These are phyloP conservation scores for Sporophila hypoxantha DNA, from an alignment of 2,113 vertebrate species.

Conservation along the genomic window DNA sequence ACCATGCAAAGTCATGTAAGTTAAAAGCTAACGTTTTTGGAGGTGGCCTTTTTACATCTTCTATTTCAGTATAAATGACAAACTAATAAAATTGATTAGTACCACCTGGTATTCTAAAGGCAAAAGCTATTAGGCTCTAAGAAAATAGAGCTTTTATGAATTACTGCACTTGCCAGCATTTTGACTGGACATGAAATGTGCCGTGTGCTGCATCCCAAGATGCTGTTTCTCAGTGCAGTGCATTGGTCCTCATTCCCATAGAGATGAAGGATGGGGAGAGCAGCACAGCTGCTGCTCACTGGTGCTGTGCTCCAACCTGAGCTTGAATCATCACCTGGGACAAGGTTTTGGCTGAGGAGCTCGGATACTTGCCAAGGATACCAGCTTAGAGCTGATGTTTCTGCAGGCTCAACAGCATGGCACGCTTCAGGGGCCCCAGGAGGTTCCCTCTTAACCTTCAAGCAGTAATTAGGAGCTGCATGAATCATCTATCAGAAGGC, in stretches of 20 bases:
- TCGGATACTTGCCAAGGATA: not conserved
- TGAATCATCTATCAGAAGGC: not conserved
- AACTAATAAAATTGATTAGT: not conserved
- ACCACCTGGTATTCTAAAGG: not conserved
- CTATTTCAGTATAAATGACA: not conserved
- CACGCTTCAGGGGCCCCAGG: not conserved
- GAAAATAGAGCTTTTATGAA: not conserved
- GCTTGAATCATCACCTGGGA: not conserved
- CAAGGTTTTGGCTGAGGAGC: not conserved
- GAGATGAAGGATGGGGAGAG: not conserved
- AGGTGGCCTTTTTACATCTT: not conserved
- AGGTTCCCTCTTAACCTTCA: constrained; percentile 36
- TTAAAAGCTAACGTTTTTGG: not conserved
- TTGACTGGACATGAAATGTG: not conserved
- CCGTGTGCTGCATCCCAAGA: not conserved
- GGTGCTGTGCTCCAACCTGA: not conserved
- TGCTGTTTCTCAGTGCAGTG: rapidly evolving
- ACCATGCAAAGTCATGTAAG: not conserved
- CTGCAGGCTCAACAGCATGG: not conserved
- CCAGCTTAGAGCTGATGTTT: not conserved
- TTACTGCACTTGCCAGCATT: not conserved
- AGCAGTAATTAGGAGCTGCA: not conserved
- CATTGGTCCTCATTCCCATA: rapidly evolving
- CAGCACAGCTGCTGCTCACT: not conserved
- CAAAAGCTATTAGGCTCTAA: not conserved